These are phyloP conservation scores for Guaruba guarouba DNA, from an alignment of 2,113 vertebrate species.

Conservation along the genomic window DNA sequence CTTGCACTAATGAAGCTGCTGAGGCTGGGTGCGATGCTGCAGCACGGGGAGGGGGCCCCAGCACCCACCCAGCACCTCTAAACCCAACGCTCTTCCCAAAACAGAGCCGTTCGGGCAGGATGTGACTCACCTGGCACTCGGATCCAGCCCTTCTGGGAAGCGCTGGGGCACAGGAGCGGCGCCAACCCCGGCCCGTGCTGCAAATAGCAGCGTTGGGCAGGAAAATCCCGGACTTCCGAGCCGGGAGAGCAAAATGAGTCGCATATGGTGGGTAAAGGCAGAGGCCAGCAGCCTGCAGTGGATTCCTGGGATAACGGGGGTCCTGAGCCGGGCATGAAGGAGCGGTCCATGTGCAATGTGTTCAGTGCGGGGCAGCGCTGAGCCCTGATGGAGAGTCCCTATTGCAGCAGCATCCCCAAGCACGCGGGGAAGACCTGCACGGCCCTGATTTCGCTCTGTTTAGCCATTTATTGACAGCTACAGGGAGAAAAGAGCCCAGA, in stretches of 20 bases:
- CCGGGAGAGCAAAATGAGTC: not conserved
- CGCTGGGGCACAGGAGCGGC: not conserved
- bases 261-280: not conserved
- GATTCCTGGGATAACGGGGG: fast-evolving
- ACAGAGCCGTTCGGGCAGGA: not conserved
- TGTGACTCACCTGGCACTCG: constrained; percentile 45
- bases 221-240: constrained; percentile 25
- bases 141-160: constrained; percentile 5
- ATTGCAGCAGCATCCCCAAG: not conserved
- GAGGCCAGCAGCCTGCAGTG: fast-evolving
- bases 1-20: not conserved
- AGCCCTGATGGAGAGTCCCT: not conserved
- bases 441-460: not conserved
- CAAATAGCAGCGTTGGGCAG: constrained; percentile 5
- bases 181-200: not conserved
- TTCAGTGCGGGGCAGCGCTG: not conserved
- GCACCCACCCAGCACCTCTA: not conserved
- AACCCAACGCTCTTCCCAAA: not conserved
- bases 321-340: not conserved
- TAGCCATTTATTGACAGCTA: not conserved
- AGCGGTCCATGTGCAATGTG: fast-evolving
- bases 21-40: not conserved
- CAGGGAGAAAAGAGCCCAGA: not conserved
- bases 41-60: not conserved
- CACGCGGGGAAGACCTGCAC: fast-evolving